phyloP scores from a whole-genome alignment of 2,888 invertebrate genomes.

The Orthosia incerta region DNA sequence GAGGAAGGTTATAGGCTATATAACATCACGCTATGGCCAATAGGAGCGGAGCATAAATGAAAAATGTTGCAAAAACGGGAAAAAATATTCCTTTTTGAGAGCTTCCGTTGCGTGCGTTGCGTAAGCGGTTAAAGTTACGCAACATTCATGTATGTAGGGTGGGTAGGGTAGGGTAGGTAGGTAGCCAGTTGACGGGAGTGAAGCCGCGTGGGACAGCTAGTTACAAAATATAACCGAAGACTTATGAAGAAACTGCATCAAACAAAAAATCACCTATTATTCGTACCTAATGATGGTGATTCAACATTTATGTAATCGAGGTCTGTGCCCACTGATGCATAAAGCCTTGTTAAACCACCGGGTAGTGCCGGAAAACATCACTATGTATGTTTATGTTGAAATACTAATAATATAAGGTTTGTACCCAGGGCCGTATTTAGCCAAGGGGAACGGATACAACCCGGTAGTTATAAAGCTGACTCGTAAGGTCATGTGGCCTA shows the following conservation, averaged over 20 bases:
- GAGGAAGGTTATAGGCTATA: no score
- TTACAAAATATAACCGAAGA: not conserved
- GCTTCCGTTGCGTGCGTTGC: no score
- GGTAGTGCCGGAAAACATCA: constrained; percentile 49
- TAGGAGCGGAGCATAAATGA: no score
- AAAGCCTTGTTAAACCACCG: constrained; percentile 45
- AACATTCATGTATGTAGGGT: no score
- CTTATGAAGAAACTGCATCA: constrained; percentile 24
- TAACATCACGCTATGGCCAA: no score
- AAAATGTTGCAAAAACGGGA: no score
- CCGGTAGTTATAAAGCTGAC: constrained; percentile 9
- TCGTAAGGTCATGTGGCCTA: constrained; percentile 13
- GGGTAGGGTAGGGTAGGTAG: no score
- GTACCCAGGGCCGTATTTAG: constrained; percentile 37
- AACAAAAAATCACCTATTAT: constrained; percentile 16
- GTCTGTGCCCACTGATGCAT: constrained; percentile 44
- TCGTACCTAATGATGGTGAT: constrained; percentile 24
- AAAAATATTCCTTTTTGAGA: no score
- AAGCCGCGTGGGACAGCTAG: no score
- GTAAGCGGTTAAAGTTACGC: no score
- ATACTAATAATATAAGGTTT: constrained; percentile 49
- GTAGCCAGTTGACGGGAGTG: no score
- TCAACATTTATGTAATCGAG: constrained; percentile 41
- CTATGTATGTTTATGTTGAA: constrained; percentile 37
- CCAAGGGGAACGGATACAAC: constrained; percentile 25